Evolutionary conservation across 1,140 invertebrate genomes (phyloP).

Genomic region (Apis dorsata): DNA sequence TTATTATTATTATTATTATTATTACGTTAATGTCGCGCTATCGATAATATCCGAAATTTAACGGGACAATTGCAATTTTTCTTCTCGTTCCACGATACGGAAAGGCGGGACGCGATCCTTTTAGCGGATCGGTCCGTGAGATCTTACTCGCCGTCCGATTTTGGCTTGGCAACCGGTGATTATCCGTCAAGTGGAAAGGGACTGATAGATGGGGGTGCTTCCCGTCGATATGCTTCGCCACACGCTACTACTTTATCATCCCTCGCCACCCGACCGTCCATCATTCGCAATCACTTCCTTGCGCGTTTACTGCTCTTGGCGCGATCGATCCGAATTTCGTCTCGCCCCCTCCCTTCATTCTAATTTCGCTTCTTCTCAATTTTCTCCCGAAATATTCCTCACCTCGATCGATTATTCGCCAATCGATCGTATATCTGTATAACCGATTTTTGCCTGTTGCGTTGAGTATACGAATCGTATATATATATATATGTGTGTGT

Average conservation of each 20-base stretch:
- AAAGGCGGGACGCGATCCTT: conserved; percentile 12
- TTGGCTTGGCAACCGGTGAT: conserved; percentile 67
- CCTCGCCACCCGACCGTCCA: conserved; percentile 70
- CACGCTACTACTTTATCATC: conserved; percentile 73
- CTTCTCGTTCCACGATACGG: neutral
- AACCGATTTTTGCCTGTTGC: too few relatives aligned
- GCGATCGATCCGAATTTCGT: conserved; percentile 65
- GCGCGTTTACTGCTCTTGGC: conserved; percentile 61
- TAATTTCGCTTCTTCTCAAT: conserved; percentile 36
- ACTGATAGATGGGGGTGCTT: conserved; percentile 71
- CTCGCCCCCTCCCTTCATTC: conserved; percentile 33
- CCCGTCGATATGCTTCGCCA: conserved; percentile 71
- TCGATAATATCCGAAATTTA: too few relatives aligned
- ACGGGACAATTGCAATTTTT: neutral
- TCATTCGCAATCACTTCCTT: conserved; percentile 76
- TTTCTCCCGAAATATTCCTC: neutral
- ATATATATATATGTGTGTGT: too few relatives aligned
- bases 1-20: too few relatives aligned
- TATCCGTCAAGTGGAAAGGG: conserved; percentile 63
- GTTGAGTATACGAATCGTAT: too few relatives aligned
- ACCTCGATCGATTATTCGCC: too few relatives aligned
- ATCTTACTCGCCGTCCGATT: conserved; percentile 65
- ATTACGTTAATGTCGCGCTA: too few relatives aligned
- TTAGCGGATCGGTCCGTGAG: conserved; percentile 3
- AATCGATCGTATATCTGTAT: too few relatives aligned